Evolutionary conservation across 2,797 vertebrate genomes (phyloP).

Genomic region (Phalanger gymnotis): DNA sequence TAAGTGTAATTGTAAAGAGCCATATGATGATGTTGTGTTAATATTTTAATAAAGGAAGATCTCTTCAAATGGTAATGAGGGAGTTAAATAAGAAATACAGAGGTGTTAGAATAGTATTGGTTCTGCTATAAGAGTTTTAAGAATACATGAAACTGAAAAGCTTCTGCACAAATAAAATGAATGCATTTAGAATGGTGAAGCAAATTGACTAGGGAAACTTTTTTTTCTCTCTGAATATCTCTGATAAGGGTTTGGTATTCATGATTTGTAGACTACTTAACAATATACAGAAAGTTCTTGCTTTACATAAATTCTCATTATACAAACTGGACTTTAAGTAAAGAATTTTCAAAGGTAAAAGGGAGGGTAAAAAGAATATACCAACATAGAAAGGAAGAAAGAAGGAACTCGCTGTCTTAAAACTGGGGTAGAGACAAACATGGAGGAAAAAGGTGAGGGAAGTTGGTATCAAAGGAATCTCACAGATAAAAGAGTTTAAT

Average conservation of each 20-base stretch:
- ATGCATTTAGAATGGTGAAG: not conserved
- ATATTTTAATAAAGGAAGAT: not conserved
- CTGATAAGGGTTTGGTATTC: not conserved
- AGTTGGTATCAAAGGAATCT: not conserved
- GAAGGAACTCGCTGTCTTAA: not conserved
- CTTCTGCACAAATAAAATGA: not conserved
- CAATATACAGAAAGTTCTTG: not conserved
- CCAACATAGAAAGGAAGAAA: not conserved
- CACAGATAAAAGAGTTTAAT: not conserved
- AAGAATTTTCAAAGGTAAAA: not conserved
- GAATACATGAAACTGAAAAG: not conserved
- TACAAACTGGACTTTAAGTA: not conserved
- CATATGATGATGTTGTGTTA: not conserved
- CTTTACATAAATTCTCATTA: not conserved
- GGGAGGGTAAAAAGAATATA: not conserved
- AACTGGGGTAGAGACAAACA: not conserved
- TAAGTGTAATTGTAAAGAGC: not conserved
- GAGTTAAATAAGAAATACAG: not conserved
- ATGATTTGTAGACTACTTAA: not conserved
- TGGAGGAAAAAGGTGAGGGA: not conserved
- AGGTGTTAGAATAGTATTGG: not conserved
- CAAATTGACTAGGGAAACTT: not conserved
- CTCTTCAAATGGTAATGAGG: not conserved
- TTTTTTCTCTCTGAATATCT: not conserved
- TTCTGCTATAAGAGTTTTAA: not conserved